Evolutionary conservation across 2,888 invertebrate species (phyloP).

Genomic region (Machimus atricapillus): DNA sequence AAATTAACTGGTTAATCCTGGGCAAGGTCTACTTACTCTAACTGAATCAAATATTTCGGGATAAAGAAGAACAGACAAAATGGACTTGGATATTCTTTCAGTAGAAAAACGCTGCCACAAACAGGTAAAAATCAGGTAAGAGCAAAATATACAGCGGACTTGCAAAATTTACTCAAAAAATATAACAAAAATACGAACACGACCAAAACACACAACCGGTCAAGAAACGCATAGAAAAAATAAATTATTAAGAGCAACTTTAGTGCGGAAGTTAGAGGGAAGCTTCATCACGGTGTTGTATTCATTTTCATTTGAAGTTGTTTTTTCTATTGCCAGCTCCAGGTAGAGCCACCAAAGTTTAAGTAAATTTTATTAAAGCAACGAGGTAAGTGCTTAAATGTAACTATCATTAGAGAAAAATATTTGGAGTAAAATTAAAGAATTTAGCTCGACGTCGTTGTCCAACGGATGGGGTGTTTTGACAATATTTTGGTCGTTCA

Average conservation of each 20-base stretch:
- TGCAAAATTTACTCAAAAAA: background rate
- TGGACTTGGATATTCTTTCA: background rate
- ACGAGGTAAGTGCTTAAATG: conserved; percentile 16
- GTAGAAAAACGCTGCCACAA: background rate
- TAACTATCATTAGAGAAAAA: background rate
- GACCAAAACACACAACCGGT: background rate
- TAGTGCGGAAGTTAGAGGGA: background rate
- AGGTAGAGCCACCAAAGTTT: conserved; percentile 4
- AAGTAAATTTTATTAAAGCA: background rate
- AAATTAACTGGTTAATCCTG: conserved; percentile 26
- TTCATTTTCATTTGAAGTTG: conserved; percentile 40
- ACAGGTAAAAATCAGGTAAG: conserved; percentile 12
- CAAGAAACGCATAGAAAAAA: background rate
- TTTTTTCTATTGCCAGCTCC: conserved; percentile 38
- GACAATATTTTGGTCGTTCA: background rate
- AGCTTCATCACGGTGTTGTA: conserved; percentile 40
- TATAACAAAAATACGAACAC: background rate
- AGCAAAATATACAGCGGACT: conserved; percentile 1
- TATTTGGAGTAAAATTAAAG: background rate
- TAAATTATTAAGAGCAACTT: background rate
- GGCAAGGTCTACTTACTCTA: conserved; percentile 24
- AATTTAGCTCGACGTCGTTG: background rate
- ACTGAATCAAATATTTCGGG: background rate
- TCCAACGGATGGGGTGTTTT: background rate
- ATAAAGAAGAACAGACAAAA: background rate